phyloP scores from a whole-genome alignment of 2,113 vertebrate species.

The Seriola quinqueradiata region DNA sequence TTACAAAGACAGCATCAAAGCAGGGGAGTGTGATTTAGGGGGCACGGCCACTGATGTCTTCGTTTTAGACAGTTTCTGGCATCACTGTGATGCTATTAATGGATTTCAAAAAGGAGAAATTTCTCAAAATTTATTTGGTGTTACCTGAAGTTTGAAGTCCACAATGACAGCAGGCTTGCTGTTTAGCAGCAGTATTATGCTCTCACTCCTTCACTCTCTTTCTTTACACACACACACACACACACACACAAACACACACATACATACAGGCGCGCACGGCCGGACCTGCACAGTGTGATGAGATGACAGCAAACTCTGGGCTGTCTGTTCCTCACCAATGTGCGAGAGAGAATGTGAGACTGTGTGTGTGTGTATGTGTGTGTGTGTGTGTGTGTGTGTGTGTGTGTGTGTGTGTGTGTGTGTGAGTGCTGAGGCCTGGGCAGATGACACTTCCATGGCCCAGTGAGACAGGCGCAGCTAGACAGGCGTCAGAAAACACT shows the following conservation, averaged over 20 bases:
- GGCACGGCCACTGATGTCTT: not conserved
- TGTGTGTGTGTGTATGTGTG: conserved; percentile 17
- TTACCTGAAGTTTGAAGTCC: conserved; percentile 46
- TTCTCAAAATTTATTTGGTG: conserved; percentile 8
- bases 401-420: conserved; percentile 33
- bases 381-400: conserved; percentile 19
- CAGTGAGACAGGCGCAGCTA: conserved; percentile 78
- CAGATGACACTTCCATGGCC: conserved; percentile 82
- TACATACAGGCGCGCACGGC: conserved; percentile 9
- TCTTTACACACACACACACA: not conserved
- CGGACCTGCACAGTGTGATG: conserved; percentile 78
- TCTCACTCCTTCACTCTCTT: conserved; percentile 23
- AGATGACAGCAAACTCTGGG: conserved; percentile 80
- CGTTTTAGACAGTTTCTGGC: conserved; percentile 2
- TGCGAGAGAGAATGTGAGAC: conserved; percentile 52
- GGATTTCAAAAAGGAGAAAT: conserved; percentile 19
- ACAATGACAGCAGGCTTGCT: conserved; percentile 41
- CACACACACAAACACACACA: not conserved
- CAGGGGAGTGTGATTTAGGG: conserved; percentile 25
- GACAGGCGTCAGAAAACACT: conserved; percentile 81
- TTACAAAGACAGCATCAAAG: conserved; percentile 52
- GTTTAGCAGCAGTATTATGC: conserved; percentile 47
- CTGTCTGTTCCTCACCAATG: conserved; percentile 74
- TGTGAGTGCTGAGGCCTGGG: conserved; percentile 62
- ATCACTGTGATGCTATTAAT: conserved; percentile 17